Percentiles rank a stretch among this genome's conserved stretches.
phyloP scores from a whole-genome alignment of 2,888 invertebrate genomes.

The Octodonta nipae region DNA sequence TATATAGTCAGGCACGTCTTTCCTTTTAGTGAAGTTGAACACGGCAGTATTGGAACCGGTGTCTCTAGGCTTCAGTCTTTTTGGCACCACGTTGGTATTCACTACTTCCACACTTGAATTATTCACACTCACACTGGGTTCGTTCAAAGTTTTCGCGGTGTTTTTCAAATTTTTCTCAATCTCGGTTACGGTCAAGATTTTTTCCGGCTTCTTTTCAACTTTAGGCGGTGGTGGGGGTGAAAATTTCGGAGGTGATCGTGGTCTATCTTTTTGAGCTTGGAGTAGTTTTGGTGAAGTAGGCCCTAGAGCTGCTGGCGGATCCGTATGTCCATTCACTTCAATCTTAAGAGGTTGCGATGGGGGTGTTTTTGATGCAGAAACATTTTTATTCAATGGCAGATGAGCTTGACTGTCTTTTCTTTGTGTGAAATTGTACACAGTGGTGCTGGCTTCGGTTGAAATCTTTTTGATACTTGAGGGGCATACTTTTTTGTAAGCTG shows the following conservation, averaged over 20 bases:
- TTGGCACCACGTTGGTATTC: constrained; percentile 20
- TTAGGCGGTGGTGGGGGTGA: constrained; percentile 18
- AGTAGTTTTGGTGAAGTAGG: too few relatives aligned
- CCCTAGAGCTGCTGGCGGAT: too few relatives aligned
- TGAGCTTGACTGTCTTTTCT: constrained; percentile 22
- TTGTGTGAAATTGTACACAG: constrained; percentile 47
- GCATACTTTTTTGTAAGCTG: constrained; percentile 14
- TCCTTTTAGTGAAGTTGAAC: constrained; percentile 75
- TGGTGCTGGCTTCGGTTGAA: constrained; percentile 50
- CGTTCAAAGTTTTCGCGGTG: constrained; percentile 42
- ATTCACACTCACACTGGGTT: constrained; percentile 24
- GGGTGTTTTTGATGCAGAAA: constrained; percentile 16
- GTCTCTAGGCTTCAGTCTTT: constrained; percentile 14
- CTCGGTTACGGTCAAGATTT: constrained; percentile 43
- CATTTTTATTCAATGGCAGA: constrained; percentile 17
- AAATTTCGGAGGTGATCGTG: constrained; percentile 16
- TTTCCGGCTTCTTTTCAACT: constrained; percentile 6
- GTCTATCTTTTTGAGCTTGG: too few relatives aligned
- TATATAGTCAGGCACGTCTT: constrained; percentile 81
- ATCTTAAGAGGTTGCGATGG: constrained; percentile 21
- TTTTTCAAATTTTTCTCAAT: constrained; percentile 58
- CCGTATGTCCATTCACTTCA: constrained; percentile 23
- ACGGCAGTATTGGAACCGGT: constrained; percentile 33
- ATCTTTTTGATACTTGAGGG: constrained; percentile 41
- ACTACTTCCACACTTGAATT: constrained; percentile 19